These are phyloP conservation scores for Pyrocephalus nanus DNA, from an alignment of 2,797 vertebrate species.

Conservation along the genomic window DNA sequence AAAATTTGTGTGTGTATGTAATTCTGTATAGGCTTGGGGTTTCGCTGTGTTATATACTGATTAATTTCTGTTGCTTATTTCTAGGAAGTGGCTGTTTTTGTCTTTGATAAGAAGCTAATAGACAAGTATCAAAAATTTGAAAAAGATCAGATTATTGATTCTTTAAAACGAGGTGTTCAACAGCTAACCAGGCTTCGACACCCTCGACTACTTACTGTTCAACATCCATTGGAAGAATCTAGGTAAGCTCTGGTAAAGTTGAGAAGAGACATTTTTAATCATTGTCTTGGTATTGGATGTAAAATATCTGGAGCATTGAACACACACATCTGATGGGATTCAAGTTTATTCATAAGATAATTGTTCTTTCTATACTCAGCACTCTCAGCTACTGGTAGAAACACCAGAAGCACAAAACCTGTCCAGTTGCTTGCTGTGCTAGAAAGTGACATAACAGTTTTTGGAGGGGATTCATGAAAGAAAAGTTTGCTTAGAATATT, in stretches of 20 bases:
- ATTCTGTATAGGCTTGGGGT: background rate
- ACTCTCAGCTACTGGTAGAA: background rate
- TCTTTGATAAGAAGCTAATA: slow-evolving; percentile 96
- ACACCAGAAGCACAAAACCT: background rate
- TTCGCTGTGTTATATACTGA: background rate
- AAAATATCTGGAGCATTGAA: background rate
- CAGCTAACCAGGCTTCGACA: slow-evolving; percentile 95
- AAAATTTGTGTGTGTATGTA: background rate
- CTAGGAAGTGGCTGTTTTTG: slow-evolving; percentile 98
- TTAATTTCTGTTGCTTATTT: slow-evolving; percentile 10
- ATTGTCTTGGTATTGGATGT: background rate
- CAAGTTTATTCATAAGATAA: background rate
- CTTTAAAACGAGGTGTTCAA: slow-evolving; percentile 92
- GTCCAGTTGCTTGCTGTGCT: background rate
- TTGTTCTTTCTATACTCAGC: background rate
- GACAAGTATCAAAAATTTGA: slow-evolving; percentile 98
- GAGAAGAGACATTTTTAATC: background rate
- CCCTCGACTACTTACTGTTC: slow-evolving; percentile 94
- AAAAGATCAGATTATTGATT: slow-evolving; percentile 96
- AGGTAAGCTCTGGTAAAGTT: slow-evolving; percentile 78
- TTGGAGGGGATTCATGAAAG: background rate
- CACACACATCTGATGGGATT: background rate
- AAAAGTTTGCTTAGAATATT: background rate
- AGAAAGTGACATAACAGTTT: background rate
- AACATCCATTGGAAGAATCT: slow-evolving; percentile 97